phyloP scores from a whole-genome alignment of 1,140 invertebrate genomes.

The Neuroterus valhalla region DNA sequence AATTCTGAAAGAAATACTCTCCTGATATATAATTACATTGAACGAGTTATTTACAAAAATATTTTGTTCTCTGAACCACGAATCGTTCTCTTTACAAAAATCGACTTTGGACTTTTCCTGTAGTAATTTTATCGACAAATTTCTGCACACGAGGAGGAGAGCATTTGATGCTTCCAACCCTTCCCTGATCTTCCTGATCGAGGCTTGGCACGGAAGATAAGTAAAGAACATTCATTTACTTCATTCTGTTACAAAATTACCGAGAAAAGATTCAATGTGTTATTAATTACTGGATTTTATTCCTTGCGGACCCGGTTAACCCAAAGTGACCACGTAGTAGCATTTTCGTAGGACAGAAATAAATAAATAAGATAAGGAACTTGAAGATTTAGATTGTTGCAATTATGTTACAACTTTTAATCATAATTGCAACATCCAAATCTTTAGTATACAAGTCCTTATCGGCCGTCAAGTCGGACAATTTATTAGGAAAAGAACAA shows the following conservation, averaged over 20 bases:
- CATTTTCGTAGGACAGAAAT: too few species aligned
- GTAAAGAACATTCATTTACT: conserved; percentile 22
- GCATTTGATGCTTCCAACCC: conserved; percentile 12
- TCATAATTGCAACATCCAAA: too few species aligned
- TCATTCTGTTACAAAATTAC: conserved; percentile 6
- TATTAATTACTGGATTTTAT: conserved; percentile 12
- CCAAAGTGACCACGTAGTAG: too few species aligned
- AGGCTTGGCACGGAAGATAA: conserved; percentile 12
- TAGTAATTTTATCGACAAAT: not conserved
- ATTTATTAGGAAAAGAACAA: too few species aligned
- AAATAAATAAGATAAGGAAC: too few species aligned
- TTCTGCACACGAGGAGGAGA: not conserved
- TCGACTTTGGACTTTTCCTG: not conserved
- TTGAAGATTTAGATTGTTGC: too few species aligned
- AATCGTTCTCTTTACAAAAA: not conserved
- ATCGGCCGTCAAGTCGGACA: too few species aligned
- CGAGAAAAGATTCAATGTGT: not conserved
- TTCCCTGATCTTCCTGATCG: conserved; percentile 2
- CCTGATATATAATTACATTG: not conserved
- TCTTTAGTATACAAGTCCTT: too few species aligned
- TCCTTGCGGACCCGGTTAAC: too few species aligned
- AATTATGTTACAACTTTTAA: too few species aligned
- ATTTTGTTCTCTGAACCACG: not conserved
- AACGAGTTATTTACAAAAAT: conserved; percentile 12
- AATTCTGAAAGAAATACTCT: not conserved